Evolutionary conservation across 2,797 vertebrate genomes (phyloP).

Genomic region (Rhodeus uyekii): DNA sequence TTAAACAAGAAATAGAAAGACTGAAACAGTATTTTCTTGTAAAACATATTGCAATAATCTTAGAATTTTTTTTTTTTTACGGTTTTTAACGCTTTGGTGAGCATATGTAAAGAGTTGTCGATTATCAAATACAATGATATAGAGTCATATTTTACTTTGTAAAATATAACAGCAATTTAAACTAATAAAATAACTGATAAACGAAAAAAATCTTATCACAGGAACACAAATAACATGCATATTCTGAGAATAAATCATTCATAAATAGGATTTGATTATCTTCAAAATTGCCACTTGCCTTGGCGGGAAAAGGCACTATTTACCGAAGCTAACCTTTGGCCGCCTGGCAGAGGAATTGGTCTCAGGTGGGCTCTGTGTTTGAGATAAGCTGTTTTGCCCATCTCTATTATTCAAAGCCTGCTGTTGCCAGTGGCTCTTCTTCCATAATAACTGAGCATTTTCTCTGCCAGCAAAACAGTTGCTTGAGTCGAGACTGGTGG

Average conservation of each 20-base stretch:
- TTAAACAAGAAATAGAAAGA: background rate
- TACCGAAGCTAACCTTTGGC: constrained; percentile 21
- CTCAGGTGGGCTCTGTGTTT: constrained; percentile 32
- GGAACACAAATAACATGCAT: background rate
- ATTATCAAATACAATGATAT: background rate
- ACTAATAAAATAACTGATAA: background rate
- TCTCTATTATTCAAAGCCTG: constrained; percentile 30
- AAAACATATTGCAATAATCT: background rate
- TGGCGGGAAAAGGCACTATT: background rate
- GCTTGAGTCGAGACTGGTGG: background rate
- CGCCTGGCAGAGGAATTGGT: constrained; percentile 9
- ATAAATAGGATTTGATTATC: constrained; percentile 27
- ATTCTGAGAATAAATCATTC: constrained; percentile 2
- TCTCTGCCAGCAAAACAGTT: constrained; percentile 15
- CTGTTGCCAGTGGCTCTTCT: constrained; percentile 16
- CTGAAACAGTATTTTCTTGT: background rate
- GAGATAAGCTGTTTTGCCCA: constrained; percentile 7
- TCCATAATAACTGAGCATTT: constrained; percentile 15
- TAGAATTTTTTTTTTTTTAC: no score
- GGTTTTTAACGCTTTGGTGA: background rate
- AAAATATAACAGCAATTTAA: background rate
- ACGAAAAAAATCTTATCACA: background rate
- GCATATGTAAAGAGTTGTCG: background rate
- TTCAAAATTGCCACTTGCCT: background rate
- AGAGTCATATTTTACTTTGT: background rate